Evolutionary conservation across 2,888 invertebrate species (phyloP).

Genomic region (Phyllotreta striolata): DNA sequence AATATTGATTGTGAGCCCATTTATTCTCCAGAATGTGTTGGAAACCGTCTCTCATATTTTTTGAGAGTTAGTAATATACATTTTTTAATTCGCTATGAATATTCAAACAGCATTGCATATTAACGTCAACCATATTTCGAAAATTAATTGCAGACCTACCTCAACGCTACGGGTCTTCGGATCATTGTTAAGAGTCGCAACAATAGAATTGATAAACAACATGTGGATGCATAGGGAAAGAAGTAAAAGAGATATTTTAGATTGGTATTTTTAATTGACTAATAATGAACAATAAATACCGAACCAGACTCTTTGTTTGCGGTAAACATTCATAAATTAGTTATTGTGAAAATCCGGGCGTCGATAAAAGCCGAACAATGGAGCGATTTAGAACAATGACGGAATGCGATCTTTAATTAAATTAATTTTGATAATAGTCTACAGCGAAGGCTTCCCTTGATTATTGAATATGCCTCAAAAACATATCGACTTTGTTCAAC

Average conservation of each 20-base stretch:
- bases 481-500: neutral
- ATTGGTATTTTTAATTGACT: constrained; percentile 26
- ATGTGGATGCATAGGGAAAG: constrained; percentile 21
- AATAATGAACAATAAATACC: constrained; percentile 20
- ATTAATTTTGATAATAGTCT: too few species aligned
- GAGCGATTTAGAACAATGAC: too few species aligned
- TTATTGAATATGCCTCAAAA: neutral
- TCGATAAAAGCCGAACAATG: too few species aligned
- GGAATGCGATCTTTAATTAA: too few species aligned
- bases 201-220: constrained; percentile 31
- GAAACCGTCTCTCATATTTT: neutral
- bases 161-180: constrained; percentile 24
- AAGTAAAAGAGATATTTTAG: constrained; percentile 19
- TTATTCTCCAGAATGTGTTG: neutral
- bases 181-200: constrained; percentile 26
- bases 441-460: too few species aligned
- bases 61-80: neutral
- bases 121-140: constrained; percentile 17
- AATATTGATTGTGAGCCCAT: neutral
- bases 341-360: neutral
- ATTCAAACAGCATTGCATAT: constrained; percentile 30
- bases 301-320: constrained; percentile 19
- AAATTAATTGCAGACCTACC: constrained; percentile 38
- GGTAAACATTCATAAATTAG: constrained; percentile 22
- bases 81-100: constrained; percentile 14